A percentile compares a stretch with the other conserved stretches of the same genome.
phyloP scores from a whole-genome alignment of 2,888 invertebrate genomes.

The Bugula neritina region DNA sequence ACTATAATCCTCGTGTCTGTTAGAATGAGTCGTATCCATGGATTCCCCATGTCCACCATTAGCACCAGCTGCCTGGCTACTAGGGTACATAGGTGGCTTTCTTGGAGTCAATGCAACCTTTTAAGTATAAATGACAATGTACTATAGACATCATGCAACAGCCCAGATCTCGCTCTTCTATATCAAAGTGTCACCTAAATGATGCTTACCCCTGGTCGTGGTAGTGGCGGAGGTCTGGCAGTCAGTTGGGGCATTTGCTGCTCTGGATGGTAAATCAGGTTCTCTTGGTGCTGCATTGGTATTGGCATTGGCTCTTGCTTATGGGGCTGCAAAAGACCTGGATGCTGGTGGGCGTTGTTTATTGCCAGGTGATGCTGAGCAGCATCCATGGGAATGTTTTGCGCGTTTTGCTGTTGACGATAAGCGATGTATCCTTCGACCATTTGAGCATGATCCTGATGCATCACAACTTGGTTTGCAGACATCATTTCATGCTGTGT shows the following conservation, averaged over 20 bases:
- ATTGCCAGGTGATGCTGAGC: background rate
- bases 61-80: background rate
- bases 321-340: slow-evolving; percentile 24
- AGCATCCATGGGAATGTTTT: slow-evolving; percentile 21
- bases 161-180: no score
- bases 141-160: background rate
- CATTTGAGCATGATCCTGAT: slow-evolving; percentile 12
- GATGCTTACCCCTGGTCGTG: slow-evolving; percentile 12
- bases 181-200: background rate
- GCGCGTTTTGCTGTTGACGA: slow-evolving; percentile 28
- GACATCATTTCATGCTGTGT: slow-evolving; percentile 11
- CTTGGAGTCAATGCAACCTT: slow-evolving; percentile 3
- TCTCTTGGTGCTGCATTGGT: slow-evolving; percentile 20
- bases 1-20: slow-evolving; percentile 24
- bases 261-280: slow-evolving; percentile 17
- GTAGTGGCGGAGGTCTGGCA: slow-evolving; percentile 10
- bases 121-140: background rate
- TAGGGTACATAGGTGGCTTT: slow-evolving; percentile 16
- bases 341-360: slow-evolving; percentile 28
- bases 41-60: slow-evolving; percentile 4
- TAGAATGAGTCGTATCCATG: background rate
- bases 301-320: slow-evolving; percentile 19
- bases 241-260: slow-evolving; percentile 24
- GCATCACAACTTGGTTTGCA: slow-evolving; percentile 7
- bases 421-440: slow-evolving; percentile 10